These are phyloP conservation scores for Bilobella aurantiaca DNA, from an alignment of 1,140 invertebrate genomes.

Conservation along the genomic window DNA sequence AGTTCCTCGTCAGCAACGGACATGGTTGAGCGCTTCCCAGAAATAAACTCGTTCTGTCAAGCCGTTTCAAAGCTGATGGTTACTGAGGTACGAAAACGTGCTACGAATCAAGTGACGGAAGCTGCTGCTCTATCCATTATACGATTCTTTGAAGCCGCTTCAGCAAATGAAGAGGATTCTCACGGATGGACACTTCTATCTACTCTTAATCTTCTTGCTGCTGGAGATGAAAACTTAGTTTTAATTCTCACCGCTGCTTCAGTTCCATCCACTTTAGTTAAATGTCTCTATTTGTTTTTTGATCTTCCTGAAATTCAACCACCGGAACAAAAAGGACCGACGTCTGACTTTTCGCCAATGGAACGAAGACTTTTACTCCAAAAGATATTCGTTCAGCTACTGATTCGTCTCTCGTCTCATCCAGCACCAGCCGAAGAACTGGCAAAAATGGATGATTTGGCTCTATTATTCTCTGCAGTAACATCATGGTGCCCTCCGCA, in stretches of 20 bases:
- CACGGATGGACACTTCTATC: conserved; percentile 94
- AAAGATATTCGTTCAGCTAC: conserved; percentile 91
- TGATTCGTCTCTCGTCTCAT: conserved; percentile 85
- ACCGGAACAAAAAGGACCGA: conserved; percentile 46
- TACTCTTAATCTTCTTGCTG: conserved; percentile 77
- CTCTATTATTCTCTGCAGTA: conserved; percentile 89
- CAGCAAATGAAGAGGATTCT: conserved; percentile 63
- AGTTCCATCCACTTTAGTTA: conserved; percentile 93
- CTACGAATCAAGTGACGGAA: conserved; percentile 90
- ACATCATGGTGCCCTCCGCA: conserved; percentile 85
- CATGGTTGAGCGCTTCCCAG: conserved; percentile 91
- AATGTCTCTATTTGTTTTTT: conserved; percentile 97
- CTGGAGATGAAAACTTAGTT: conserved; percentile 65
- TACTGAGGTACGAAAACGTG: conserved; percentile 79
- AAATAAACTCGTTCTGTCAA: conserved; percentile 82
- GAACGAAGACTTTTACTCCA: conserved; percentile 85
- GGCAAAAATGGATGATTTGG: conserved; percentile 89
- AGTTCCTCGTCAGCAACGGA: conserved; percentile 75
- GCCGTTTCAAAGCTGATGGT: conserved; percentile 93
- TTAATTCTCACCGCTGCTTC: conserved; percentile 89
- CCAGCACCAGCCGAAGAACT: conserved; percentile 88
- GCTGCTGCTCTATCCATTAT: conserved; percentile 90
- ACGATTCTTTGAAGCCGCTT: conserved; percentile 87
- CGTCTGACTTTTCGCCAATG: conserved; percentile 76
- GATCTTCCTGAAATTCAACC: conserved; percentile 74